phyloP scores from a whole-genome alignment of 2,113 vertebrate species.

The Cololabis saira region DNA sequence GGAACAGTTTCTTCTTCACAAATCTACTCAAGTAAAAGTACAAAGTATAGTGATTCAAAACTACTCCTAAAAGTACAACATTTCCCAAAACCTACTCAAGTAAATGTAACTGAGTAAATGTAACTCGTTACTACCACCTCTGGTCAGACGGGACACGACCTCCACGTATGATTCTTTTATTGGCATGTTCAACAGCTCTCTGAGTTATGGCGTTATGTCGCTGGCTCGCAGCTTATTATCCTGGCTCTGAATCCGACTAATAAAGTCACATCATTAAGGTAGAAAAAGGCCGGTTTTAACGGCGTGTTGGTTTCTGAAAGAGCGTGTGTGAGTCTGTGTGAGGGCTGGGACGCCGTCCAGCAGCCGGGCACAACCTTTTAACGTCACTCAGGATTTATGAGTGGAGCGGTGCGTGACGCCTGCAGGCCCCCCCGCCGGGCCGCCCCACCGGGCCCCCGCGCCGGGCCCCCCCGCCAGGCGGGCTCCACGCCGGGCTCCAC shows the following conservation, averaged over 20 bases:
- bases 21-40: too few relatives aligned
- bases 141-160: slow-evolving; percentile 12
- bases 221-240: not conserved
- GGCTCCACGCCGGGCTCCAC: too few relatives aligned
- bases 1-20: too few relatives aligned
- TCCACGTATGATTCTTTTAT: slow-evolving; percentile 20
- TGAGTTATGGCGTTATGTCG: not conserved
- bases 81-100: too few relatives aligned
- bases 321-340: slow-evolving; percentile 32
- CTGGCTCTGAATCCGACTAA: not conserved
- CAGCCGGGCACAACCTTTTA: slow-evolving; percentile 62
- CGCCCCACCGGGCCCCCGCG: too few relatives aligned
- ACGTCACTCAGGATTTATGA: slow-evolving; percentile 64
- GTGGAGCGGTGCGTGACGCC: slow-evolving; percentile 38
- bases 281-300: not conserved
- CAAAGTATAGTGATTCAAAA: too few relatives aligned
- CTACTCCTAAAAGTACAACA: too few relatives aligned
- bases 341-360: slow-evolving; percentile 38
- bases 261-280: not conserved
- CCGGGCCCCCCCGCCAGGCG: too few relatives aligned
- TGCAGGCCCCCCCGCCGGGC: slow-evolving; percentile 29
- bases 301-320: slow-evolving; percentile 1
- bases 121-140: too few relatives aligned
- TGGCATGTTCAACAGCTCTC: slow-evolving; percentile 9
- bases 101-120: too few relatives aligned